Evolutionary conservation across 2,113 vertebrate genomes (phyloP).

Genomic region (Pica pica): DNA sequence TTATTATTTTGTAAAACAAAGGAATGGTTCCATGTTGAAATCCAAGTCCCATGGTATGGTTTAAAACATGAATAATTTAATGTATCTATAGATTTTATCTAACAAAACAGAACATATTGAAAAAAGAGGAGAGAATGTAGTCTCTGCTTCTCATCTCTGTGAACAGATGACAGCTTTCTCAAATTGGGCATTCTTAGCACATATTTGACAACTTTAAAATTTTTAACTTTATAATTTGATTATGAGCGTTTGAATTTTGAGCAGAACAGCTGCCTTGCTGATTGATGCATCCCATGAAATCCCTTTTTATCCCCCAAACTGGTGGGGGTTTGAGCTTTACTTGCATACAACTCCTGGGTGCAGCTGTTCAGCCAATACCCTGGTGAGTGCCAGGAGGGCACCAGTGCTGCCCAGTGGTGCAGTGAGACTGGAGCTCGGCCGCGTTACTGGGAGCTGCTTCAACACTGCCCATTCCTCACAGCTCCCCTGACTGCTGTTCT

Average conservation of each 20-base stretch:
- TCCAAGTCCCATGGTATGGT: neutral
- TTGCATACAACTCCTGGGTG: neutral
- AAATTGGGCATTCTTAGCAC: slow-evolving; percentile 51
- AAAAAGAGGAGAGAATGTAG: slow-evolving; percentile 22
- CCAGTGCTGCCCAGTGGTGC: accelerated
- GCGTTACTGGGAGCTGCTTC: accelerated
- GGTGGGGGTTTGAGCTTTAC: neutral
- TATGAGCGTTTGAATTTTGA: neutral
- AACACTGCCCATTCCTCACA: neutral
- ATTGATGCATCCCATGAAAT: neutral
- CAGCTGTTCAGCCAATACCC: neutral
- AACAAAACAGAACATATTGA: slow-evolving; percentile 7
- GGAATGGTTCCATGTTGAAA: neutral
- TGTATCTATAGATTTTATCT: slow-evolving; percentile 4
- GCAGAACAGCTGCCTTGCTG: neutral
- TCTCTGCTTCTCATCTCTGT: neutral
- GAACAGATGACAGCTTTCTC: slow-evolving; percentile 51
- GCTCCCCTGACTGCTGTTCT: neutral
- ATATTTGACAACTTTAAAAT: slow-evolving; percentile 42
- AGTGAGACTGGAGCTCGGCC: neutral
- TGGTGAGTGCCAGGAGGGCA: neutral
- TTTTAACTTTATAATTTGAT: neutral
- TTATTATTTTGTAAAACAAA: neutral
- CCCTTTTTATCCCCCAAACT: neutral
- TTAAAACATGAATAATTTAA: slow-evolving; percentile 11